Conservation (phyloP, 2,888 invertebrate genomes). For the Hymenopus coronatus region DNA sequence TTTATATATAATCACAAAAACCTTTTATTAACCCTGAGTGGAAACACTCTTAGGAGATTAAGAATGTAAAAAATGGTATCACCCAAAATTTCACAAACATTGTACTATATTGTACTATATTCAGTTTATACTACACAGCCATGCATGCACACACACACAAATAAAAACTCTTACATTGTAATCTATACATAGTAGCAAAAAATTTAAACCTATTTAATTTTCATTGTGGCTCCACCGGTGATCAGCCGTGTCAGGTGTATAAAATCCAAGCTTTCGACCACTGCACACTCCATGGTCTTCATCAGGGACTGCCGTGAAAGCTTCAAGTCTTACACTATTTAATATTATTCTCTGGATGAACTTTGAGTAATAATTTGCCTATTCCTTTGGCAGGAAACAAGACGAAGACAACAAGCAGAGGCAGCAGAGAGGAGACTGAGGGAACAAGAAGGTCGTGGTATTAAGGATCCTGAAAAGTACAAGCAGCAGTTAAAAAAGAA, state of each 20-base stretch:
- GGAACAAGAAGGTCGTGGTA: conserved; percentile 60
- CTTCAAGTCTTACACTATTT: no score
- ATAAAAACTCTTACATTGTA: background rate
- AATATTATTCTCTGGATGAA: background rate
- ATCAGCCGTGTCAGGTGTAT: no score
- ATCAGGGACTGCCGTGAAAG: no score
- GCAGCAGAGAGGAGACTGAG: conserved; percentile 64
- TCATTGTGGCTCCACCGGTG: no score
- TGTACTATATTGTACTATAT: background rate
- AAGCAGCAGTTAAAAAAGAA: conserved; percentile 58
- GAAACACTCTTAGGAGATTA: no score
- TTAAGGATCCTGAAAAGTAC: conserved; percentile 61
- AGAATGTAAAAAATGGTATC: no score
- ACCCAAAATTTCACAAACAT: background rate
- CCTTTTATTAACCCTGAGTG: no score
- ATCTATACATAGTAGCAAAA: background rate
- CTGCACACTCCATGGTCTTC: no score
- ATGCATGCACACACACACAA: no score
- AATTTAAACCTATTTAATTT: background rate
- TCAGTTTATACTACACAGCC: background rate
- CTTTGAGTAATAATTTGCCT: background rate
- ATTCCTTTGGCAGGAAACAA: conserved; percentile 55
- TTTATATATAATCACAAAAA: no score
- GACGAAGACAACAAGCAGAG: conserved; percentile 62
- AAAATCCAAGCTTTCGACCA: no score